Percentiles rank a stretch among this genome's conserved stretches.
These are phyloP conservation scores for Cercocebus atys DNA, from an alignment of 2,113 vertebrate species.

Conservation along the genomic window DNA sequence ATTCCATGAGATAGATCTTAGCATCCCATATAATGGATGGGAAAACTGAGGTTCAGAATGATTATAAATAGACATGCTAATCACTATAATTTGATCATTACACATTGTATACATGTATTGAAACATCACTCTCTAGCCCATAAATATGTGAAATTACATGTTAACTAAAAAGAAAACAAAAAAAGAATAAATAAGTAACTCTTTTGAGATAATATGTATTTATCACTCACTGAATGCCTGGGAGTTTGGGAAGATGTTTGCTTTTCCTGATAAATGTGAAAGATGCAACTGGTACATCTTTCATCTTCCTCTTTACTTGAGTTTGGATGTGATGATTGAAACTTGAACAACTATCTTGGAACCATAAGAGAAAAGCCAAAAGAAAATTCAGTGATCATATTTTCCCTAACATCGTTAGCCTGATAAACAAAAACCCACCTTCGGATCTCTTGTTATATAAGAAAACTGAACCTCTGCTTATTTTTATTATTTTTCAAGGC, in stretches of 20 bases:
- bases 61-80: not conserved
- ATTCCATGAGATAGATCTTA: not conserved
- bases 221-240: not conserved
- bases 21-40: not conserved
- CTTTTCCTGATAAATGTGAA: not conserved
- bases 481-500: not conserved
- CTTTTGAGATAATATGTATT: not conserved
- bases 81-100: not conserved
- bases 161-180: not conserved
- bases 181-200: not conserved
- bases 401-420: not conserved
- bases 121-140: not conserved
- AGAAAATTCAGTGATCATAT: not conserved
- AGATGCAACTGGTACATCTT: not conserved
- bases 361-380: not conserved
- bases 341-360: not conserved
- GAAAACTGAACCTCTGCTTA: not conserved
- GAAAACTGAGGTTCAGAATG: slow-evolving; percentile 5
- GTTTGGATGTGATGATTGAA: not conserved
- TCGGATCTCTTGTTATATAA: not conserved
- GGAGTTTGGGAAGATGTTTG: not conserved
- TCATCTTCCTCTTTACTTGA: not conserved
- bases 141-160: not conserved
- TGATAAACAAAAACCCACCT: not conserved
- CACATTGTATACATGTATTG: not conserved